Evolutionary conservation across 2,113 vertebrate species (phyloP).

Genomic region (Grantiella picta): DNA sequence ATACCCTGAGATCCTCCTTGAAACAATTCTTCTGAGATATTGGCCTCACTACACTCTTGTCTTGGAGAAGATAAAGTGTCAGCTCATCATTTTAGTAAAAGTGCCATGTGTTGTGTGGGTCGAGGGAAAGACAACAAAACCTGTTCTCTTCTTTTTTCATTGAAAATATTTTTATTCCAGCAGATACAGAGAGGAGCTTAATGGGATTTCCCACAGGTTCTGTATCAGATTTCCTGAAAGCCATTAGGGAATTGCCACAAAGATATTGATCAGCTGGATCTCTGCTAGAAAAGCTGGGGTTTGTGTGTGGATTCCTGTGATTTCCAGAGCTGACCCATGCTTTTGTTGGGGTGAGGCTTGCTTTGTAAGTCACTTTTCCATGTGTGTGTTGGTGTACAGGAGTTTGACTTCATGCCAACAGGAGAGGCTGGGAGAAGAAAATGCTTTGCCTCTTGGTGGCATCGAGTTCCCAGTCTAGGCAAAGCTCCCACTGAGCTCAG

Average conservation of each 20-base stretch:
- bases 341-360: background rate
- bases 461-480: background rate
- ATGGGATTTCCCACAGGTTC: background rate
- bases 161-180: background rate
- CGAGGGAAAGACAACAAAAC: background rate
- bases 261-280: background rate
- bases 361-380: background rate
- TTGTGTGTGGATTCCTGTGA: background rate
- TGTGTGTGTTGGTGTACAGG: background rate
- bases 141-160: background rate
- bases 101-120: rapidly evolving
- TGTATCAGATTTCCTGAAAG: background rate
- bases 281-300: background rate
- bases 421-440: background rate
- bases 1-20: background rate
- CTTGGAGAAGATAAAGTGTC: background rate
- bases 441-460: background rate
- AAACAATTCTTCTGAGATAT: background rate
- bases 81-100: background rate
- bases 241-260: background rate
- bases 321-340: background rate
- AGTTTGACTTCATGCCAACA: background rate
- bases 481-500: background rate
- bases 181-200: background rate
- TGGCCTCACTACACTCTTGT: background rate